Evolutionary conservation across 2,797 vertebrate genomes (phyloP), one percentile per base, ranked within the genome.

Genomic region (Champsocephalus gunnari): DNA sequence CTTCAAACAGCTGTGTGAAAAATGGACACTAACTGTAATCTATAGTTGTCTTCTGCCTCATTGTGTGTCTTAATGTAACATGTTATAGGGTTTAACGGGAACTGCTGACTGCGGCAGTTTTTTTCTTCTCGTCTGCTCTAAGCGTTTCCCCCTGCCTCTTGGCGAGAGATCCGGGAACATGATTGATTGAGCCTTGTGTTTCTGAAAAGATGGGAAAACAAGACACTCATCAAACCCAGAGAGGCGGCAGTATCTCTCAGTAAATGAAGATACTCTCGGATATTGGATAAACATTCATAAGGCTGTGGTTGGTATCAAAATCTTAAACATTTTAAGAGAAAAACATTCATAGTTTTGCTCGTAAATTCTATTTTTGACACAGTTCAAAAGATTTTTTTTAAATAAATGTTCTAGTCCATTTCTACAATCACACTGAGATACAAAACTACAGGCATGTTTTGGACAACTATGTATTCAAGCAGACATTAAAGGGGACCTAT

Each of bases 21-120:
- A 92, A 92, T 90, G 74, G 75, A 86, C 72, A 66, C 65, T 38
- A 77, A 51, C 74, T 77, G 77, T 85, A 88, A 93, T 92, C 88
- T 83, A 88, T 90, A 77, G 71, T 67, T 81, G 82, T 78, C 62
- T 58, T 77, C 57, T 54, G 73, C 82, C 83, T 81, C 71, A 71
- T 81, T 90, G 77, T 87, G 81, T 88, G 77, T 86, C 88, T 85
- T 66, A 77, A 64, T 24, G 48, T 69, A 67, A 86, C 86, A 74
- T 71, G 58, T 87, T 82, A 75, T 75, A 64, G 73, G 75, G 69
- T 80, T 73, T 89, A 74, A 84, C 77, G 66, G 73, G 41, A 53
- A 34, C 32, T 77, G 85, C 86, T 92, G 87, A 90, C 82, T 73
- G 70, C 68, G 60, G 83, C 76, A 47, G n/a, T 91, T 79, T 80